Evolutionary conservation across 2,113 vertebrate genomes (phyloP).

Genomic region (Malaclemys terrapin): DNA sequence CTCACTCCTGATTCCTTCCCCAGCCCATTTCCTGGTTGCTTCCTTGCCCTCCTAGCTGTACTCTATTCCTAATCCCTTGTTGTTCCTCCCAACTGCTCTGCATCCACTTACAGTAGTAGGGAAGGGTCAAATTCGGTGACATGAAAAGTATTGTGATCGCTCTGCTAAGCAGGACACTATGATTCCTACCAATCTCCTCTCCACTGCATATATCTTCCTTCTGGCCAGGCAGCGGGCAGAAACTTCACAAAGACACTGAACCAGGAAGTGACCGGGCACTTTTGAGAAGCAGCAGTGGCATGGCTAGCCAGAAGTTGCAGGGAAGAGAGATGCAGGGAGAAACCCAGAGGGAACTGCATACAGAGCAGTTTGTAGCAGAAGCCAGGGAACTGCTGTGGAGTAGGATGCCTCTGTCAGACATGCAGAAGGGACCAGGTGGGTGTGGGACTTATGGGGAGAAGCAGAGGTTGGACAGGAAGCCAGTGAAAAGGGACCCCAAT

Average conservation of each 20-base stretch:
- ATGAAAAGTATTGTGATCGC: neutral
- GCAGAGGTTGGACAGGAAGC: neutral
- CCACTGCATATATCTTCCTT: no score
- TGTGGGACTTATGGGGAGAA: neutral
- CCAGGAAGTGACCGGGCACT: neutral
- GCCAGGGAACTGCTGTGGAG: neutral
- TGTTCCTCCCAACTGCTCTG: neutral
- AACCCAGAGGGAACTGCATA: neutral
- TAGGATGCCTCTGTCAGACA: neutral
- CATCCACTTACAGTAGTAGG: neutral
- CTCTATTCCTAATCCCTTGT: neutral
- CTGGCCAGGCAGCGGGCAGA: no score
- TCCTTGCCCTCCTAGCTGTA: neutral
- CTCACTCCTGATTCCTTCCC: rapidly evolving
- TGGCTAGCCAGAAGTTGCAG: neutral
- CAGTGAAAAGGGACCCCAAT: neutral
- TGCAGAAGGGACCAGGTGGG: neutral
- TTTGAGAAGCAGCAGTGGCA: neutral
- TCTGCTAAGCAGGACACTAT: no score
- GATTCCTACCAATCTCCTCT: no score
- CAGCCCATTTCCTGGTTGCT: neutral
- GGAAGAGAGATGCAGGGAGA: neutral
- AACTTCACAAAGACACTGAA: neutral
- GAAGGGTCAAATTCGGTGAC: neutral
- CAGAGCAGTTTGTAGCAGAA: neutral